phyloP scores from a whole-genome alignment of 2,888 invertebrate species.

The Cephalotes varians region DNA sequence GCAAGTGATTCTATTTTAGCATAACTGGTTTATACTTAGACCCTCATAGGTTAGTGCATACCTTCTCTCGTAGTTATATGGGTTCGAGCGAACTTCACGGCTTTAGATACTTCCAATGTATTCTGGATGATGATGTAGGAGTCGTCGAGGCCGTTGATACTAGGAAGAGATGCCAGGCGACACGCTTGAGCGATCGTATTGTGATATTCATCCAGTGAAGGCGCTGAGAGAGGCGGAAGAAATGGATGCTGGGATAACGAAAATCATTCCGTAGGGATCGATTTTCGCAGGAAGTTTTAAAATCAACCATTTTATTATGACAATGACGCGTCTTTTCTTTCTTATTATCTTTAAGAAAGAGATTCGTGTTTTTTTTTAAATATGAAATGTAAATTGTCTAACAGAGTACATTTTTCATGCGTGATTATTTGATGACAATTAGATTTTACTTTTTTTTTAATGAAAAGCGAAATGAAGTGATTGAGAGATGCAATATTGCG shows the following conservation, averaged over 20 bases:
- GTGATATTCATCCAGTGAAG: conserved; percentile 64
- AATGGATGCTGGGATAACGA: conserved; percentile 62
- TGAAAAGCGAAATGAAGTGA: not conserved
- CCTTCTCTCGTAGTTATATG: conserved; percentile 13
- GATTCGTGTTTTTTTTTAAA: not conserved
- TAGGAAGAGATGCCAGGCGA: conserved; percentile 78
- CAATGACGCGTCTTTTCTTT: not conserved
- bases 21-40: conserved; percentile 55
- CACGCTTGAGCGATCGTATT: conserved; percentile 80
- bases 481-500: too few relatives aligned
- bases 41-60: conserved; percentile 42
- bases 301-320: conserved; percentile 56
- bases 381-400: not conserved
- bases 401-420: not conserved
- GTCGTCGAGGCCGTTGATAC: conserved; percentile 74
- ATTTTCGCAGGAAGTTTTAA: conserved; percentile 78
- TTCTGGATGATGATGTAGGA: conserved; percentile 63
- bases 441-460: not conserved
- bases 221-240: conserved; percentile 60
- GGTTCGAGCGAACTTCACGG: conserved; percentile 12
- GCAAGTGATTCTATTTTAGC: conserved; percentile 51
- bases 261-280: conserved; percentile 73
- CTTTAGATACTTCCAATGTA: conserved; percentile 44
- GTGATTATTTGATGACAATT: not conserved
- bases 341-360: not conserved